phyloP scores from a whole-genome alignment of 2,888 invertebrate species.

The Caenorhabditis panamensis region DNA sequence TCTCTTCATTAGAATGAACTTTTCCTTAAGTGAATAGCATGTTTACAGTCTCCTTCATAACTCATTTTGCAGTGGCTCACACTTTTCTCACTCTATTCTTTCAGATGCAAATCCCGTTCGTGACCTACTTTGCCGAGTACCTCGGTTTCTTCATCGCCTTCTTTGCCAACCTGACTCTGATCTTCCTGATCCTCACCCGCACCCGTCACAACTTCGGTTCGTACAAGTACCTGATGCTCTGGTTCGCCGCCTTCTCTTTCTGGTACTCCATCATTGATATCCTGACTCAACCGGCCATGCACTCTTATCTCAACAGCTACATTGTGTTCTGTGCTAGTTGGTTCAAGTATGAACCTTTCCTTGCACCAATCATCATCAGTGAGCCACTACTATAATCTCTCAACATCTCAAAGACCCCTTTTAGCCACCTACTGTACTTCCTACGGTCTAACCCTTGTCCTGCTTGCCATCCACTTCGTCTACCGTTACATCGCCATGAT shows the following conservation, averaged over 20 bases:
- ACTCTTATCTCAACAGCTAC: conserved; percentile 47
- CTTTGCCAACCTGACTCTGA: conserved; percentile 32
- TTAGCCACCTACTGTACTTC: conserved; percentile 51
- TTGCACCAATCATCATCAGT: conserved; percentile 49
- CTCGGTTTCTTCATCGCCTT: conserved; percentile 49
- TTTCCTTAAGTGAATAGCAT: too few species aligned
- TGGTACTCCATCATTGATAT: conserved; percentile 56
- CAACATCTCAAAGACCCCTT: background rate
- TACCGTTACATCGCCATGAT: conserved; percentile 50
- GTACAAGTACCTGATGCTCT: conserved; percentile 54
- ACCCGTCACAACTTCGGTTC: conserved; percentile 44
- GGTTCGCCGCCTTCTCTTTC: conserved; percentile 43
- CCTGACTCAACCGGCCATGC: conserved; percentile 53
- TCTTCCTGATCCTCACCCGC: conserved; percentile 39
- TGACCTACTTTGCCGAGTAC: conserved; percentile 39
- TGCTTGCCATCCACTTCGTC: conserved; percentile 45
- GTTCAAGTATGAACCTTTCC: conserved; percentile 48
- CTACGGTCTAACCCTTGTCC: conserved; percentile 41
- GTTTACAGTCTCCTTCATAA: too few species aligned
- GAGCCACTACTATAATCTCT: background rate
- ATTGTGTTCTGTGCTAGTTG: conserved; percentile 53
- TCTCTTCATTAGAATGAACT: too few species aligned
- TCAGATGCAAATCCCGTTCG: conserved; percentile 50
- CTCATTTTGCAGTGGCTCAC: too few species aligned
- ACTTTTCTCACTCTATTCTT: background rate